Evolutionary conservation across 2,113 vertebrate genomes (phyloP), one percentile per base, ranked within the genome.

Genomic region (Psettodes erumei): DNA sequence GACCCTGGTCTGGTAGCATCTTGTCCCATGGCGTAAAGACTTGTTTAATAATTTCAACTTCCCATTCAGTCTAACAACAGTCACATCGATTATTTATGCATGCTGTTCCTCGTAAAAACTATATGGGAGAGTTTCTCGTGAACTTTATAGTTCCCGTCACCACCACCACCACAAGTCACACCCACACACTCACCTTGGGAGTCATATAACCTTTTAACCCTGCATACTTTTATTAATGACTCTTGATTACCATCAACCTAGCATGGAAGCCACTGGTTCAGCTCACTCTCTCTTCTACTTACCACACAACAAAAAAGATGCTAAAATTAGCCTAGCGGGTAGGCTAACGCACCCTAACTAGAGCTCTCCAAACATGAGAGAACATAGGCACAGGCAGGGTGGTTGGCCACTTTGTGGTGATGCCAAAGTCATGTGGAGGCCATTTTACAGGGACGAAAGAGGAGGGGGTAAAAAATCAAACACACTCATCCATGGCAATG

Each of bases 321-420:
- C 91, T 94, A 93, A 93, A 92, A 84, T 94, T 94, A 94, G 81
- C 82, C 1, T 16, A 9, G 88, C 15, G n/a, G 83, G 78, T 77
- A 77, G 56, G 82, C 79, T 82, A 89, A 76, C 23, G 38, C 64
- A 37, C 71, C 77, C 84, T 85, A 77, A 79, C 92, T 80, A 86
- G 70, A 79, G 83, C 61, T 55, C 77, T 80, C 67, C 79, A 61
- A 87, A 86, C 89, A 90, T 60, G 73, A 89, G 85, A 87, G 70
- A 33, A 47, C 66, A 18, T 67, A 54, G 81, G 82, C 76, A 1
- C 71, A 50, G 81, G 79, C 85, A 16, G 76, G 77, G 84, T 48
- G 87, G 89, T 56, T 86, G 83, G 77, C 86, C 65, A 64, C 90
- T 87, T 71, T 90, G 90, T 83, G 88, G 82, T 75, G 76, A 82